These are phyloP conservation scores for Hucho hucho DNA, from an alignment of 2,113 vertebrate species.

Conservation along the genomic window DNA sequence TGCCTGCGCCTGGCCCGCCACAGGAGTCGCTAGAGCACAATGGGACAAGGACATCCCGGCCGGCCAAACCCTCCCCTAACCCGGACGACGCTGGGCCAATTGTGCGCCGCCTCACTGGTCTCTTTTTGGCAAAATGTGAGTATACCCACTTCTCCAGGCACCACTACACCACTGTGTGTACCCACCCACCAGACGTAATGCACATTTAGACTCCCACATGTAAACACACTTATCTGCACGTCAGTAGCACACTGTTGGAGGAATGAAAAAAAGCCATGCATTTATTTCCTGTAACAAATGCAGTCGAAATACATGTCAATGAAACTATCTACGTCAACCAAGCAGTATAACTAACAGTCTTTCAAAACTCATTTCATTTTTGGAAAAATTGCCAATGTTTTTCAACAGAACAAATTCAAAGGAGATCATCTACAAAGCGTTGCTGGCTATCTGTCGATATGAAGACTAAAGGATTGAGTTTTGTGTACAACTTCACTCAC, in stretches of 20 bases:
- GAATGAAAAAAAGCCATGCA: too few species aligned
- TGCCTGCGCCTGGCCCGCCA: too few species aligned
- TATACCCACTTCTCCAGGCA: too few species aligned
- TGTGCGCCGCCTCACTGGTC: too few species aligned
- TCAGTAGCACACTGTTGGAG: background rate
- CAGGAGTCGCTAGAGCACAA: too few species aligned
- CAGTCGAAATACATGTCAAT: too few species aligned
- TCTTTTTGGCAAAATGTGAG: too few species aligned
- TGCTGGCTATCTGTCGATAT: conserved; percentile 67
- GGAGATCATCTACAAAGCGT: conserved; percentile 60
- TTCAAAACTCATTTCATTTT: background rate
- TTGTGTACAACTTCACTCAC: background rate
- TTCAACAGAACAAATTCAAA: conserved; percentile 62
- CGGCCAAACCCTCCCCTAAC: too few species aligned
- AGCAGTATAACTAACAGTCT: background rate
- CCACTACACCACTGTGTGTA: too few species aligned
- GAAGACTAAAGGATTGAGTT: conserved; percentile 56
- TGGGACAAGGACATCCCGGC: too few species aligned
- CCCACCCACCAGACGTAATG: too few species aligned
- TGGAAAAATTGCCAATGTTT: background rate
- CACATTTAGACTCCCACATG: background rate
- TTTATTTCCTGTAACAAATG: background rate
- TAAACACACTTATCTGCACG: background rate
- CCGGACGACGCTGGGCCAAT: too few species aligned
- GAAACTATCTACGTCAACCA: background rate